phyloP scores from a whole-genome alignment of 2,888 invertebrate genomes.

The Drosophila paranaensis region DNA sequence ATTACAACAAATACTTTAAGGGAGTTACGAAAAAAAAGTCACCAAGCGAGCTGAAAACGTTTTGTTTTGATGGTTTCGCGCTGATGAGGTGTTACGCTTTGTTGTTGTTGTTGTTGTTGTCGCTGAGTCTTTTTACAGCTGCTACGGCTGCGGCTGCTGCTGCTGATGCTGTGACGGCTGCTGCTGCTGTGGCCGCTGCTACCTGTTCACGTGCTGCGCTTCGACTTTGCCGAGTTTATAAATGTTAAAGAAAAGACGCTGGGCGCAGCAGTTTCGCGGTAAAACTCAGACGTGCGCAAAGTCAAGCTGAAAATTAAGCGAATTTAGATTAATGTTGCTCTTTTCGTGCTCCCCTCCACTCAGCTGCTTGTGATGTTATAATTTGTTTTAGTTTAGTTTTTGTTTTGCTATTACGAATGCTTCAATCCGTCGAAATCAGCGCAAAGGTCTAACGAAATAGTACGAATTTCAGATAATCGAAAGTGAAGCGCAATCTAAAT shows the following conservation, averaged over 20 bases:
- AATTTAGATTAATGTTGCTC: conserved; percentile 45
- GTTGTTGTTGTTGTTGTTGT: conserved; percentile 5
- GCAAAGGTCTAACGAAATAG: conserved; percentile 21
- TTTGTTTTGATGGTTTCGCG: conserved; percentile 52
- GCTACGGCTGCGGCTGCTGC: conserved; percentile 21
- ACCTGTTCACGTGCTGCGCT: conserved; percentile 75
- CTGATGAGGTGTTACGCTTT: conserved; percentile 55
- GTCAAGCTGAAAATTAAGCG: conserved; percentile 52
- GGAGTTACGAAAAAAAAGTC: conserved; percentile 47
- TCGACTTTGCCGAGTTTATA: conserved; percentile 67
- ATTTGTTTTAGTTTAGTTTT: background rate
- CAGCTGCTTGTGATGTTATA: conserved; percentile 8
- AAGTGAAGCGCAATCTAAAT: conserved; percentile 1
- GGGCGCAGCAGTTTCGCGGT: conserved; percentile 73
- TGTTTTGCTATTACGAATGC: conserved; percentile 23
- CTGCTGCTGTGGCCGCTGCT: conserved; percentile 40
- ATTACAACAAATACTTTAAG: conserved; percentile 37
- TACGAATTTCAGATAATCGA: conserved; percentile 3
- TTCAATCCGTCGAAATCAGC: conserved; percentile 16
- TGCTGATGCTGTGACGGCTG: conserved; percentile 5
- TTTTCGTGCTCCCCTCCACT: conserved; percentile 19
- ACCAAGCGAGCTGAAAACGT: conserved; percentile 48
- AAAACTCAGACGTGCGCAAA: conserved; percentile 63
- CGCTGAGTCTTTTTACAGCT: conserved; percentile 34
- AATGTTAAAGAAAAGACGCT: conserved; percentile 62